Percentiles rank a stretch among this genome's conserved stretches.
Conservation (phyloP, 2,888 invertebrate genomes). For the Erynnis tages region DNA sequence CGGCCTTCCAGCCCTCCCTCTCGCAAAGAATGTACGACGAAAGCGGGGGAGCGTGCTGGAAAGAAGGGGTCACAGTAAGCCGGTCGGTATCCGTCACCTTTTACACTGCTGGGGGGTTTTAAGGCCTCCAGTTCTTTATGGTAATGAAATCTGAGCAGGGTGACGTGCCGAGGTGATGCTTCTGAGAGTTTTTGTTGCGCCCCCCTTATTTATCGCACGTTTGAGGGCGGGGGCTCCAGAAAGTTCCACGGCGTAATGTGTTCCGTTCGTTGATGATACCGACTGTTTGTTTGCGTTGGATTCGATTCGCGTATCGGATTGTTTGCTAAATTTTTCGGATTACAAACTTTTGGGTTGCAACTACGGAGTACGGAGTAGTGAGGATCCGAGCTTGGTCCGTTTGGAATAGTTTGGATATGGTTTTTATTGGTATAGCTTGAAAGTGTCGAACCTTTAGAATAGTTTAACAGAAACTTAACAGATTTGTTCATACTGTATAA, state of each 20-base stretch:
- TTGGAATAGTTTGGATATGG: too few relatives aligned
- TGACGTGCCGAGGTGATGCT: slow-evolving; percentile 79
- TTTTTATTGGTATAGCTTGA: too few relatives aligned
- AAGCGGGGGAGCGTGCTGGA: slow-evolving; percentile 24
- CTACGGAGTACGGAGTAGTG: background rate
- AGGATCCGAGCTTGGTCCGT: too few relatives aligned
- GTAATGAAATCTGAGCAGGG: slow-evolving; percentile 82
- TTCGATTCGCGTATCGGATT: slow-evolving; percentile 23
- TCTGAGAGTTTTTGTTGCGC: slow-evolving; percentile 79
- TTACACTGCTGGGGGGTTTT: slow-evolving; percentile 71
- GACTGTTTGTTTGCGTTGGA: slow-evolving; percentile 36
- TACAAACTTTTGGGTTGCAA: slow-evolving; percentile 6
- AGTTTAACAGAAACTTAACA: too few relatives aligned
- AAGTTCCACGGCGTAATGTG: slow-evolving; percentile 72
- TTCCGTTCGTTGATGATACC: slow-evolving; percentile 65
- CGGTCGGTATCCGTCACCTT: slow-evolving; percentile 50
- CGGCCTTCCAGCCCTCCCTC: slow-evolving; percentile 42
- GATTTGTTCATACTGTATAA: too few relatives aligned
- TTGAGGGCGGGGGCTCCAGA: slow-evolving; percentile 63
- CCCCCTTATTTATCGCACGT: slow-evolving; percentile 78
- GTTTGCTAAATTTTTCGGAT: slow-evolving; percentile 6
- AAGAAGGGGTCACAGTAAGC: slow-evolving; percentile 31
- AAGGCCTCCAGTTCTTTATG: slow-evolving; percentile 82
- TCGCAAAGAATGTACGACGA: slow-evolving; percentile 15
- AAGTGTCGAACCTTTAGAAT: too few relatives aligned